Percentiles rank a stretch among this genome's conserved stretches.
Evolutionary conservation across 2,113 vertebrate species (phyloP).

Genomic region (Microtus montanus): DNA sequence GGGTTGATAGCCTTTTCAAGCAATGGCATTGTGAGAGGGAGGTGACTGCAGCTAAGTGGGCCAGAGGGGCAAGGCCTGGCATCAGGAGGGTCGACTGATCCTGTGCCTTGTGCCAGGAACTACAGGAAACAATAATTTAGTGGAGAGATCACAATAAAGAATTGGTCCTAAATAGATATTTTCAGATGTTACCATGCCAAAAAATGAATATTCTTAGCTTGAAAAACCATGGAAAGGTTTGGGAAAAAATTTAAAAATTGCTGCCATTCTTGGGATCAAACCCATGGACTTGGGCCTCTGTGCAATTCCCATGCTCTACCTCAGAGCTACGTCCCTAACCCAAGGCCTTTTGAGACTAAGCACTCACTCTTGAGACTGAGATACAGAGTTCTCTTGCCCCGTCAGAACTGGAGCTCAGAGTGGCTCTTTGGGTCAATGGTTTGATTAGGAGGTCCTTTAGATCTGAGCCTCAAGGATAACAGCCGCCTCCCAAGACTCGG

Average conservation of each 20-base stretch:
- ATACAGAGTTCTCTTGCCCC: not conserved
- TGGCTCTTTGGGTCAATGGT: not conserved
- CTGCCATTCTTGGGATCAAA: not conserved
- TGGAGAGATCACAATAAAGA: conserved; percentile 5
- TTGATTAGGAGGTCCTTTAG: not conserved
- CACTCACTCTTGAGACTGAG: not conserved
- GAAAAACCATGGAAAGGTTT: not conserved
- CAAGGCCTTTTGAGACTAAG: not conserved
- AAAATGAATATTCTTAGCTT: conserved; percentile 7
- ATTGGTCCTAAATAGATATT: not conserved
- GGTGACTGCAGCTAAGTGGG: not conserved
- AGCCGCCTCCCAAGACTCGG: not conserved
- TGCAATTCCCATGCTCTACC: not conserved
- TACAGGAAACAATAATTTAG: not conserved
- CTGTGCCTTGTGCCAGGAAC: not conserved
- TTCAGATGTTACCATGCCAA: not conserved
- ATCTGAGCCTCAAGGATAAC: not conserved
- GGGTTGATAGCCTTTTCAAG: conserved; percentile 25
- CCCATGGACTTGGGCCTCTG: not conserved
- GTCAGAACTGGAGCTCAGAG: not conserved
- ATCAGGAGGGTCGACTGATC: not conserved
- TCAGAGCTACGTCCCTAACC: not conserved
- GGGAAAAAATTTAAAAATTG: not conserved
- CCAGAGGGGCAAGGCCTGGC: not conserved
- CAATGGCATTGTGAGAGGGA: not conserved